Evolutionary conservation across 64 coral and sea anemone species (phyloP).

Genomic region (Acropora yongei): DNA sequence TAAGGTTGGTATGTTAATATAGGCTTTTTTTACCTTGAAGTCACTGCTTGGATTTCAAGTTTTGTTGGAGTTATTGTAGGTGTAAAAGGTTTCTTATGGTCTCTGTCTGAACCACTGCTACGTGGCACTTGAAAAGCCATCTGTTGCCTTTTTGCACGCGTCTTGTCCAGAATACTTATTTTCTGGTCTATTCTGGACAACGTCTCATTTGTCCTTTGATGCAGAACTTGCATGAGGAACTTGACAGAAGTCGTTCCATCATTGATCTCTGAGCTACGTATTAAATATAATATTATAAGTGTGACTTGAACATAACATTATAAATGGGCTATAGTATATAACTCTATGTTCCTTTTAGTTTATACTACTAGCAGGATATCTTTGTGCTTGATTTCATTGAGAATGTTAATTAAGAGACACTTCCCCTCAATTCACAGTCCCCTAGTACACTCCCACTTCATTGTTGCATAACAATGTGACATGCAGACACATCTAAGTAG

Average conservation of each 20-base stretch:
- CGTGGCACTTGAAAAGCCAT: not conserved
- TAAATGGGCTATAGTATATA: too few species aligned
- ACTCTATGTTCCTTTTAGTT: too few species aligned
- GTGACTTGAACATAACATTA: too few species aligned
- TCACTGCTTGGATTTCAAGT: not conserved
- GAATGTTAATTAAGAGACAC: too few species aligned
- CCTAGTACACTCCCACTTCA: too few species aligned
- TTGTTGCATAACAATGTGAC: too few species aligned
- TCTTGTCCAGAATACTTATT: not conserved
- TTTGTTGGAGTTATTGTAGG: not conserved
- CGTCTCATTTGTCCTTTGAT: not conserved
- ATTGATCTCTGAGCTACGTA: not conserved
- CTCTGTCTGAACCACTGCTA: not conserved
- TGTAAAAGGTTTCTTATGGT: not conserved
- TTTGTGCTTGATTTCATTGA: too few species aligned
- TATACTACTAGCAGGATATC: too few species aligned
- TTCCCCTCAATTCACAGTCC: too few species aligned
- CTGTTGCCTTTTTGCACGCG: not conserved
- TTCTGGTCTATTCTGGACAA: not conserved
- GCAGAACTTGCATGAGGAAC: not conserved
- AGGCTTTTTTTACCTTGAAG: not conserved
- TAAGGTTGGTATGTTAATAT: too few species aligned
- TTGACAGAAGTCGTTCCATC: not conserved
- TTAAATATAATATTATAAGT: too few species aligned
- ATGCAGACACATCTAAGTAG: too few species aligned